These are phyloP conservation scores for Chrysopa pallens DNA, from an alignment of 1,140 invertebrate species.

Conservation along the genomic window DNA sequence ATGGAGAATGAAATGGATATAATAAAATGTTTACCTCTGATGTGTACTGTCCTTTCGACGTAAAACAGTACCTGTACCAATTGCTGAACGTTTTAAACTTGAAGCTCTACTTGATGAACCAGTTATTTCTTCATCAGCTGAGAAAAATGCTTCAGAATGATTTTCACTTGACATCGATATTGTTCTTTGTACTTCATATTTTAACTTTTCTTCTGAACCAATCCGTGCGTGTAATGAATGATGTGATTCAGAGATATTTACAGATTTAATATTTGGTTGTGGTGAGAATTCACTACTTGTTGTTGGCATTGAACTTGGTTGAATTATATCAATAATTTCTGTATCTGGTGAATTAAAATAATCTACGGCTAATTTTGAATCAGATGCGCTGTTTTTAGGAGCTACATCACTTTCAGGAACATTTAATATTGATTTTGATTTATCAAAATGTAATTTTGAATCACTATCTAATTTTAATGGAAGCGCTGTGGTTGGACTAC, in stretches of 20 bases:
- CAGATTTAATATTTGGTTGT: constrained; percentile 23
- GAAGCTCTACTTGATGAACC: constrained; percentile 35
- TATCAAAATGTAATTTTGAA: constrained; percentile 45
- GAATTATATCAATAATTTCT: not conserved
- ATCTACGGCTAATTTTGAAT: constrained; percentile 62
- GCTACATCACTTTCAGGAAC: constrained; percentile 30
- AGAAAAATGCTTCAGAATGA: constrained; percentile 79
- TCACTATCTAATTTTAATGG: constrained; percentile 58
- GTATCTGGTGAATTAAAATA: constrained; percentile 12
- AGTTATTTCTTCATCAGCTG: constrained; percentile 68
- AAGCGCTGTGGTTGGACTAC: constrained; percentile 27
- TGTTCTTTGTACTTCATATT: constrained; percentile 43
- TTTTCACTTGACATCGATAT: constrained; percentile 76
- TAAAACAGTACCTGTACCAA: constrained; percentile 26
- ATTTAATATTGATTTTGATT: constrained; percentile 38
- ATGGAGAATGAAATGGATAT: not conserved
- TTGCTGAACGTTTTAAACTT: constrained; percentile 40
- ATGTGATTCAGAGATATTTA: constrained; percentile 37
- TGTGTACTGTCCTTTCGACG: constrained; percentile 22
- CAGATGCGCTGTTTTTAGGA: constrained; percentile 52
- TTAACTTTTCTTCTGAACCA: constrained; percentile 30
- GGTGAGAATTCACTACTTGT: constrained; percentile 17
- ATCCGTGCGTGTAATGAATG: constrained; percentile 36
- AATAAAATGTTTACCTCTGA: not conserved
- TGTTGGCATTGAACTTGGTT: constrained; percentile 14